Percentiles rank a stretch among this genome's conserved stretches.
Conservation (phyloP, 1,140 invertebrate genomes). For the Drosophila nasuta region DNA sequence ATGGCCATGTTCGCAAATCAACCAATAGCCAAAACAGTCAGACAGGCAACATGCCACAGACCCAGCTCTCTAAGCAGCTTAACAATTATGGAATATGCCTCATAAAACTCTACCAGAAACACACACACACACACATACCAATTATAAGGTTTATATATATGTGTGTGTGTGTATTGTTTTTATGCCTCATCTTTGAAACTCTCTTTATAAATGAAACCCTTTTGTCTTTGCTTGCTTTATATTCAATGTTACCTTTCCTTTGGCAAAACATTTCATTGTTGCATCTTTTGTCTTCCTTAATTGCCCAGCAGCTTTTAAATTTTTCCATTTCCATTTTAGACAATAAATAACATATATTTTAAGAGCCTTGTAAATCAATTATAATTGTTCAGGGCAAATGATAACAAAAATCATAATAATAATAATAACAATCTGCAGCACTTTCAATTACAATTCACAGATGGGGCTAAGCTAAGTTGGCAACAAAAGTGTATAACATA, state of each 20-base stretch:
- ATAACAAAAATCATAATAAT: too few relatives aligned
- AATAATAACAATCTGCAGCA: background rate
- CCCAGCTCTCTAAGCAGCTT: slow-evolving; percentile 54
- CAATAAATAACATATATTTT: too few relatives aligned
- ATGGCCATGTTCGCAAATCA: slow-evolving; percentile 17
- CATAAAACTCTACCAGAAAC: slow-evolving; percentile 31
- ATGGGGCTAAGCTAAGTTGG: background rate
- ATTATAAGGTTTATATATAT: background rate
- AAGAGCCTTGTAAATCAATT: too few relatives aligned
- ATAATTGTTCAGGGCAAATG: background rate
- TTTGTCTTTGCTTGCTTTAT: too few relatives aligned
- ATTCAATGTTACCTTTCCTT: too few relatives aligned
- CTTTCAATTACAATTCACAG: background rate
- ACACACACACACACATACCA: background rate
- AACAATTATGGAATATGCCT: slow-evolving; percentile 48
- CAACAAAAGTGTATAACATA: background rate
- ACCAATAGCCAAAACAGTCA: slow-evolving; percentile 15
- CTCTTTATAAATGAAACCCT: too few relatives aligned
- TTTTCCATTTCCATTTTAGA: too few relatives aligned
- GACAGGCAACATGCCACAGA: too few relatives aligned
- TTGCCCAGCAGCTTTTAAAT: too few relatives aligned
- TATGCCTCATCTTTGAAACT: too few relatives aligned
- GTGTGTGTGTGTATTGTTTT: background rate
- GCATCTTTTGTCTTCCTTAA: too few relatives aligned
- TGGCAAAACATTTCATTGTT: too few relatives aligned